Evolutionary conservation across 2,797 vertebrate genomes (phyloP), one percentile per base, ranked within the genome.

Genomic region (Parotocinclus haroldoi): DNA sequence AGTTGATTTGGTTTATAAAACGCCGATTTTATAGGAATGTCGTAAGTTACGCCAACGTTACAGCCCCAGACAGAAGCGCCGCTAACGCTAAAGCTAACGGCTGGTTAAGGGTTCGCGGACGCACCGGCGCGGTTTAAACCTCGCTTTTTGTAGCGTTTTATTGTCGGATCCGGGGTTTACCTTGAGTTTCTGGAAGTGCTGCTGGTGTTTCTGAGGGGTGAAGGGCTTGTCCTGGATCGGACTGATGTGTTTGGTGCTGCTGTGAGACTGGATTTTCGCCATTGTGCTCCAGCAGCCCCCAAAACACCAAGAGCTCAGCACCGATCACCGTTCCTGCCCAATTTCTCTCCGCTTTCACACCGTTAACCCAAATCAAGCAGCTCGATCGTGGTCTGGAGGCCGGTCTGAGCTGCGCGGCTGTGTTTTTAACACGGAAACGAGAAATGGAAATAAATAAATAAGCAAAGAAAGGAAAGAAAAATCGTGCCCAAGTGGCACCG

Each of bases 121-220:
- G 10, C 40, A 42, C 27, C 27, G 27, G 27, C 7, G 40, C 40
- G 9, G 40, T 12, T 9, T 12, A 12, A 44, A 9, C 40, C 1
- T 9, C 7, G 40, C 40, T 12, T 11, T 46, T 12, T 46, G 10
- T 11, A 38, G 11, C 10, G 58, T 27, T 27, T 27, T 27, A 27
- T 27, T 10, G 14, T 7, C 81, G 11, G 8, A 5, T n/a, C 11
- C 1, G 1, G 40, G 40, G 8, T 8, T 90, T 87, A 92, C 91
- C 91, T 92, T 92, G 72, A 92, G 91, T 79, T 92, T 92, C 82
- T 92, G 91, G 82, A 92, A 92, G 87, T 92, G 91, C 83, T 92
- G 91, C 83, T 92, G 88, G 86, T 92, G 90, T 82, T 91, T 92
- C 82, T 91, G 91, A 69, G 91, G 89, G 74, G 88, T 89, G 79